Base-by-base conservation (phyloP, 2,888 invertebrate species). In the Dendrolimus pini region DNA sequence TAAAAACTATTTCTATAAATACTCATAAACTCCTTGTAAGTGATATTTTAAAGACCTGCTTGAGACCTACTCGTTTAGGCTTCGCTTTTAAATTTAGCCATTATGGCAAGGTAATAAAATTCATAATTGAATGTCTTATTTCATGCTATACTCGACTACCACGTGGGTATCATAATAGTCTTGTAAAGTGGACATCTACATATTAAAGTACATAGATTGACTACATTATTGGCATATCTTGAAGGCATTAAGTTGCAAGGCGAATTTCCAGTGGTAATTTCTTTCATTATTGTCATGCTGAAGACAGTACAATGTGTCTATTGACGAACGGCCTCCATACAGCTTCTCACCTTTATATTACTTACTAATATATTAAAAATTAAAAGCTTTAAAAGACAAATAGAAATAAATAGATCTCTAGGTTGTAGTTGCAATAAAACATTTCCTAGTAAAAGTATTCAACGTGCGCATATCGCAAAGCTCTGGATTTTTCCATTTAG, bases 11-110 rank as follows among this genome's bases (percentile, higher is more conserved):
- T 10, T 47, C 9, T 47, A 47, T 47, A 47, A 47, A 47, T 47
- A 47, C 47, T 47, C 57, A 56, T 55, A 52, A 55, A 14, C 14
- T 55, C 55, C 12, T 9, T 55, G 12, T 47, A 47, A 47, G 47
- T 47, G 12, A 47, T 47, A 47, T 47, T 10, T 47, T 47, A 10
- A 12, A 47, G 9, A 8, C 47, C 47, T 9, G 8, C 12, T 47
- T 47, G 6, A 47, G 12, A 9, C 47, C 9, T 47, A 47, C 47
- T 47, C 47, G 2, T 47, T 47, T 47, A 47, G 9, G 2, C 47
- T 10, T 47, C 9, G 12, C 9, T 10, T 47, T 9, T 47, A 47
- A 47, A 47, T 47, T 7, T 10, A 47, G 47, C 9, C 47, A 47
- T 47, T 10, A 47, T 47, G 9, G 2, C 12, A 7, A 10, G 12